Conservation (phyloP, 1,140 invertebrate species). For the Hyles euphorbiae region DNA sequence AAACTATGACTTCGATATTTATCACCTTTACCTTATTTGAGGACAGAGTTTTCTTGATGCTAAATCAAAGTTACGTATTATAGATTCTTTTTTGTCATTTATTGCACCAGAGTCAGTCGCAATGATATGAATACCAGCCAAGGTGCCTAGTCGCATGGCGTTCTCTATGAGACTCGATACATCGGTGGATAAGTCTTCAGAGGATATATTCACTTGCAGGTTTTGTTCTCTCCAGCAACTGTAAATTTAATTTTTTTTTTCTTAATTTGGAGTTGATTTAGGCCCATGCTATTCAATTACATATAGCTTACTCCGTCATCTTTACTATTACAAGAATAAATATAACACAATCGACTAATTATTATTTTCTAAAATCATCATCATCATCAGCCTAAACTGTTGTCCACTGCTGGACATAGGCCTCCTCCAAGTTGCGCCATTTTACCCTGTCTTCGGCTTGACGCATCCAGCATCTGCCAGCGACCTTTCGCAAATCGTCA, state of each 20-base stretch:
- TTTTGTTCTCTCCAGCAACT: constrained; percentile 20
- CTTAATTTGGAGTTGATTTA: background rate
- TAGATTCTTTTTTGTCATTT: background rate
- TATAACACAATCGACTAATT: too few species aligned
- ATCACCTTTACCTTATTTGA: background rate
- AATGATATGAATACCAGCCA: constrained; percentile 21
- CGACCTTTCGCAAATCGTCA: too few species aligned
- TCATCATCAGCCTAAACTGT: too few species aligned
- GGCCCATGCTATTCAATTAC: too few species aligned
- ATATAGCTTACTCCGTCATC: too few species aligned
- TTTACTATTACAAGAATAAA: too few species aligned
- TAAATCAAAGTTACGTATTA: background rate
- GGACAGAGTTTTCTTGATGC: constrained; percentile 6
- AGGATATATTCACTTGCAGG: constrained; percentile 16
- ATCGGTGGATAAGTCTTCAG: constrained; percentile 9
- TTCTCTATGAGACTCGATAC: constrained; percentile 12
- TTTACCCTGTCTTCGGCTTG: too few species aligned
- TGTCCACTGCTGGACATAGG: too few species aligned
- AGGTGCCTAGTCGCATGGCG: background rate
- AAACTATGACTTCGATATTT: background rate
- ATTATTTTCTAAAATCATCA: too few species aligned
- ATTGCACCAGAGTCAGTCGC: background rate
- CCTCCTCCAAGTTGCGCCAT: too few species aligned
- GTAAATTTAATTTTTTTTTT: background rate
- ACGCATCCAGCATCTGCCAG: too few species aligned